A percentile compares a stretch with the other conserved stretches of the same genome.
Conservation (phyloP, 2,113 vertebrate species). For the Acanthisitta chloris region DNA sequence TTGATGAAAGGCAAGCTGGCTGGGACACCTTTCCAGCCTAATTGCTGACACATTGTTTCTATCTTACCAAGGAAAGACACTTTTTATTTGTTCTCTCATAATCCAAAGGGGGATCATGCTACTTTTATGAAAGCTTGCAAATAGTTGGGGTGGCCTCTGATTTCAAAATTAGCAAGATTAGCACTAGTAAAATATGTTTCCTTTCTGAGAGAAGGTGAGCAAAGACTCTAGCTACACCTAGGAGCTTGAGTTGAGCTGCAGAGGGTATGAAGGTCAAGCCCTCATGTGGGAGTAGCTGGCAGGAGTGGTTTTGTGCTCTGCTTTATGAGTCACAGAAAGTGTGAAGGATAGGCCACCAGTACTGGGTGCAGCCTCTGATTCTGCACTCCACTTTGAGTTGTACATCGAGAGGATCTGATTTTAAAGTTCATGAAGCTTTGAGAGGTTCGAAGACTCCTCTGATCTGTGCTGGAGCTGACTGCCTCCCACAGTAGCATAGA, state of each 20-base stretch:
- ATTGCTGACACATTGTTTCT: slow-evolving; percentile 48
- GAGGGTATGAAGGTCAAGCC: background rate
- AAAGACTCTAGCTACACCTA: background rate
- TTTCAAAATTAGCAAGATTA: slow-evolving; percentile 49
- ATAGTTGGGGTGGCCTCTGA: background rate
- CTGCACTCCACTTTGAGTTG: background rate
- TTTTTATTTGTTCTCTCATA: background rate
- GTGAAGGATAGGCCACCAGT: background rate
- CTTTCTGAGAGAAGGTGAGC: slow-evolving; percentile 13
- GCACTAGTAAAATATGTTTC: slow-evolving; percentile 19
- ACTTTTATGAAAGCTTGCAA: slow-evolving; percentile 39
- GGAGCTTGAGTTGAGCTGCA: background rate
- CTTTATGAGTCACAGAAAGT: background rate
- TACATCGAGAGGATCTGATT: background rate
- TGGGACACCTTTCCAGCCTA: background rate
- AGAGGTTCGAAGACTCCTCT: background rate
- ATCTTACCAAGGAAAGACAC: slow-evolving; percentile 11
- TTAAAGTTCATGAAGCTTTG: background rate
- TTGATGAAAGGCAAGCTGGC: slow-evolving; percentile 19
- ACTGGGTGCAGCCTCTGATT: fast-evolving
- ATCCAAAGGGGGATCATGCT: background rate
- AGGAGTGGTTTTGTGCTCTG: background rate
- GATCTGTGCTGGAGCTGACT: background rate
- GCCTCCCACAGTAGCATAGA: background rate
- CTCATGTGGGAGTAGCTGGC: background rate